Conservation (phyloP, 2,888 invertebrate genomes). For the Troides helena region DNA sequence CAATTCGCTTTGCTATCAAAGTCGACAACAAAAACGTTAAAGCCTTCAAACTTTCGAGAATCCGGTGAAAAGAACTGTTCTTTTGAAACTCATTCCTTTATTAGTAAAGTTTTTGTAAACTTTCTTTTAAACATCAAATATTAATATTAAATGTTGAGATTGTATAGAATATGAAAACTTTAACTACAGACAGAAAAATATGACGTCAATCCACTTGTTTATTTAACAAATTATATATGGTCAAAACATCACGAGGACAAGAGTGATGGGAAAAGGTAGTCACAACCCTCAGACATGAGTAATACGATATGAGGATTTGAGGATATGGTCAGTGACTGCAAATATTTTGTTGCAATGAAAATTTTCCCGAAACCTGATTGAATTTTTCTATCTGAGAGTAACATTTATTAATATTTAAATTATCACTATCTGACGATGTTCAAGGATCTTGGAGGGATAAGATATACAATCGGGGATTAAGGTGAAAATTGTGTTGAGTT, state of each 20-base stretch:
- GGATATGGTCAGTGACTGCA: too few relatives aligned
- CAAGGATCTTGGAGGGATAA: not conserved
- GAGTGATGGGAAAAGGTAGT: too few relatives aligned
- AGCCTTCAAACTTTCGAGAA: constrained; percentile 6
- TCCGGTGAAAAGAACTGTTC: constrained; percentile 7
- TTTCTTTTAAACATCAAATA: constrained; percentile 3
- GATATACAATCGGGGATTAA: not conserved
- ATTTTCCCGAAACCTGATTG: not conserved
- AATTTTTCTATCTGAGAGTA: not conserved
- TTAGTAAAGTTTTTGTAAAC: constrained; percentile 15
- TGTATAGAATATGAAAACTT: too few relatives aligned
- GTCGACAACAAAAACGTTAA: constrained; percentile 17
- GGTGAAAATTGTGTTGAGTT: not conserved
- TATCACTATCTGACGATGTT: not conserved
- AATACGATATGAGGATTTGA: too few relatives aligned
- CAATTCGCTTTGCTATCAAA: constrained; percentile 12
- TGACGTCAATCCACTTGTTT: too few relatives aligned
- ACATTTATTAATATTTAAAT: not conserved
- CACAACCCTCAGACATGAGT: too few relatives aligned
- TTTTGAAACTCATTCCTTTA: not conserved
- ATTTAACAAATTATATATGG: too few relatives aligned
- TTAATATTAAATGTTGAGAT: too few relatives aligned
- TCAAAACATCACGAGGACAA: too few relatives aligned
- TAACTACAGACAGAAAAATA: too few relatives aligned
- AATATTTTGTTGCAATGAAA: not conserved